phyloP scores from a whole-genome alignment of 1,140 invertebrate genomes.

The Odontomachus brunneus region DNA sequence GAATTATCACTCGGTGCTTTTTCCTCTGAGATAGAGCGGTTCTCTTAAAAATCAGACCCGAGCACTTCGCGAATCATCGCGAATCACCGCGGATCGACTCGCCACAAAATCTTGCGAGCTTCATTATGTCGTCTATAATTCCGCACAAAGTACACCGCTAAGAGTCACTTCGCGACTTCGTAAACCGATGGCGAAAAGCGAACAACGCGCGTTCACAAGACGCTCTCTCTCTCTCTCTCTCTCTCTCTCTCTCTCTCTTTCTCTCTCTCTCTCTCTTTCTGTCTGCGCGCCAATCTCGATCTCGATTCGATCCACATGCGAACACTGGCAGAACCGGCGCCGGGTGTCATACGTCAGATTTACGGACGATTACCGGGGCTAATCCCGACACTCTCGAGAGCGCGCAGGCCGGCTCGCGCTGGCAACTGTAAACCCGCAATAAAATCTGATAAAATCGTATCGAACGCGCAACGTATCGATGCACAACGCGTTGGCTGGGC shows the following conservation, averaged over 20 bases:
- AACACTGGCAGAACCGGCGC: not conserved
- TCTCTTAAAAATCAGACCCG: too few species aligned
- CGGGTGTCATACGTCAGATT: constrained; percentile 65
- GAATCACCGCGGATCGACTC: too few species aligned
- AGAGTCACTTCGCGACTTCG: not conserved
- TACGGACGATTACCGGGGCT: constrained; percentile 68
- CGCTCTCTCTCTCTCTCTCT: too few species aligned
- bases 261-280: too few species aligned
- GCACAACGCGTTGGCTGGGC: constrained; percentile 64
- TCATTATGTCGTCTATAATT: not conserved
- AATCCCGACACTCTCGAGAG: constrained; percentile 34
- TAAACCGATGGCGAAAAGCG: not conserved
- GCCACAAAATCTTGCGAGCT: not conserved
- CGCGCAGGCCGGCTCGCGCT: not conserved
- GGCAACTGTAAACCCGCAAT: constrained; percentile 71
- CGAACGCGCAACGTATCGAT: constrained; percentile 61
- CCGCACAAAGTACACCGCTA: too few species aligned
- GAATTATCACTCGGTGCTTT: not conserved
- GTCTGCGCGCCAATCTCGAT: constrained; percentile 11
- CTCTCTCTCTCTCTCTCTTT: too few species aligned
- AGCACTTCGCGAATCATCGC: too few species aligned
- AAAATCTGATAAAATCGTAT: constrained; percentile 78
- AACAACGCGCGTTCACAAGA: not conserved
- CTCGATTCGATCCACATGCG: constrained; percentile 25
- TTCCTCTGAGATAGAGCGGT: too few species aligned